phyloP scores from a whole-genome alignment of 2,797 vertebrate species.

The Rallus crepitans region DNA sequence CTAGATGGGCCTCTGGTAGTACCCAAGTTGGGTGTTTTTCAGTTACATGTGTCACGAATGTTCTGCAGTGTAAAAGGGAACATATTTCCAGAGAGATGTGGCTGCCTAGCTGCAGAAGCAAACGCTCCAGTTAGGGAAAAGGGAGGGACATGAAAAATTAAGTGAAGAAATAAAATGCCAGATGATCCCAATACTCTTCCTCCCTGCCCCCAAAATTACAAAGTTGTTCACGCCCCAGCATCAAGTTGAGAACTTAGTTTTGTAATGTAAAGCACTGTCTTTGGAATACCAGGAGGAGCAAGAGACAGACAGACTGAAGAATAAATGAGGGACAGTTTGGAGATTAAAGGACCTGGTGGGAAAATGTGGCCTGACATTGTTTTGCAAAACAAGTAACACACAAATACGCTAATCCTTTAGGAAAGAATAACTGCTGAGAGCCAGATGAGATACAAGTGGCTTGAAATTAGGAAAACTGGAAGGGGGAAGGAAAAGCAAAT shows the following conservation, averaged over 20 bases:
- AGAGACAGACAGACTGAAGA: not conserved
- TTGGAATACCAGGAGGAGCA: not conserved
- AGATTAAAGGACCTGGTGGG: conserved; percentile 10
- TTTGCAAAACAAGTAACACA: not conserved
- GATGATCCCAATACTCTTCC: not conserved
- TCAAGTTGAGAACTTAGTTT: not conserved
- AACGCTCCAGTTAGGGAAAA: not conserved
- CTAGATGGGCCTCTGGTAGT: not conserved
- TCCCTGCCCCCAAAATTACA: not conserved
- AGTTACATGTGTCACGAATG: not conserved
- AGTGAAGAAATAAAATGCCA: not conserved
- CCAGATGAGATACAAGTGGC: not conserved
- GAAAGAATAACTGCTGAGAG: conserved; percentile 27
- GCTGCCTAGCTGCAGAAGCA: not conserved
- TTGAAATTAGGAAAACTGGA: not conserved
- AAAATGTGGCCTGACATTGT: not conserved
- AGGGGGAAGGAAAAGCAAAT: not conserved
- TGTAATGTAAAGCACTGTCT: not conserved
- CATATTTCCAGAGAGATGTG: not conserved
- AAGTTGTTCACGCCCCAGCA: not conserved
- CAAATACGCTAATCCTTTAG: not conserved
- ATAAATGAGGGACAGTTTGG: conserved; percentile 1
- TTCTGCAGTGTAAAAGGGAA: not conserved
- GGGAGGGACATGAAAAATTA: not conserved
- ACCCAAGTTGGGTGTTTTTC: not conserved